Base-by-base conservation (phyloP, 2,888 invertebrate species). In the Meandrusa payeni region DNA sequence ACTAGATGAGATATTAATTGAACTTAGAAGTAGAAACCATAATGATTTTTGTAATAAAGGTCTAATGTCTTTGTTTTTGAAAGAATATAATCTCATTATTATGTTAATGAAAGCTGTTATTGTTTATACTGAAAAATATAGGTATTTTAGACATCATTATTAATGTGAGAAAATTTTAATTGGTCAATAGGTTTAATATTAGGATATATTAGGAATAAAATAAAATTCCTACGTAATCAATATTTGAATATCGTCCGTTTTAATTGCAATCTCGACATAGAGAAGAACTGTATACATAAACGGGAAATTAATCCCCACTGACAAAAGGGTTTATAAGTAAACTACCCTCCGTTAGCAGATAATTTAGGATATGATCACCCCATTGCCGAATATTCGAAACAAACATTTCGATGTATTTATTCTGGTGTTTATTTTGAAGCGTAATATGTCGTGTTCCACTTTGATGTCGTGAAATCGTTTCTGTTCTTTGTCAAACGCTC, bases 401-500 rank as follows among this genome's bases (percentile, higher is more conserved):
- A 83, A 83, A 83, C 83, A 86, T 85, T 79, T 76, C 83, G 77
- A 83, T 80, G 76, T 85, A 83, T 85, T 85, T 82, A 82, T 83
- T 79, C 76, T 76, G 76, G 79, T 87, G 86, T 87, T 86, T 87
- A 85, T 86, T 85, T 77, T 80, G 76, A 77, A 82, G 79, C 86
- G 83, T 85, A 85, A 86, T 85, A 85, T 85, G 86, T 86, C 83
- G 82, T 82, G 81, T 82, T 83, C 83, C 82, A 83, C 87, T 87
- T 87, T 87, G 87, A 87, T 86, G 87, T 87, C 83, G 78, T 83
- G 81, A 82, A 85, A 85, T 82, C 86, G 86, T 76, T 85, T 82
- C 86, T 85, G 85, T 80, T 81, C 81, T 80, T 79, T 78, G 82
- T 85, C 86, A 83, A 74, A 61, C 64, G 65, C 74, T 67, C 76